phyloP scores from a whole-genome alignment of 2,113 vertebrate species.

The Neotragus pygmaeus region DNA sequence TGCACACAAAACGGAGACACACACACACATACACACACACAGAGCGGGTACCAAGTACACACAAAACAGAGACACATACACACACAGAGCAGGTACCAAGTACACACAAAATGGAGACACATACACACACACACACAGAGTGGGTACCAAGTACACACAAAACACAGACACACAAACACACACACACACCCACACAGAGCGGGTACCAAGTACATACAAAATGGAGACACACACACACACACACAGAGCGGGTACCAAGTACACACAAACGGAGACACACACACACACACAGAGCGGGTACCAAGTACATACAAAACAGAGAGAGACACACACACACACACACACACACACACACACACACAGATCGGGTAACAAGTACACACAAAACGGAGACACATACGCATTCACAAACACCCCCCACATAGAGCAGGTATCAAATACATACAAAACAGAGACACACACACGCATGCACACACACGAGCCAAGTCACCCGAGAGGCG shows the following conservation, averaged over 20 bases:
- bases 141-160: not conserved
- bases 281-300: not conserved
- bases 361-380: not conserved
- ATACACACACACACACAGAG: not conserved
- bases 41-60: too few species aligned
- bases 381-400: not conserved
- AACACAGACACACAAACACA: too few species aligned
- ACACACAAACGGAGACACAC: not conserved
- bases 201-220: not conserved
- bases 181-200: not conserved
- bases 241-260: not conserved
- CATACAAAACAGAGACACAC: not conserved
- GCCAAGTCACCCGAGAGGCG: not conserved
- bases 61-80: not conserved
- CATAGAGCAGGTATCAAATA: not conserved
- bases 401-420: too few species aligned
- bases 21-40: not conserved
- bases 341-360: not conserved
- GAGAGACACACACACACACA: not conserved
- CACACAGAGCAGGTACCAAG: not conserved
- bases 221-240: too few species aligned
- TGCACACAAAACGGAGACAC: not conserved
- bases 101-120: not conserved
- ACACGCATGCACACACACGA: not conserved
- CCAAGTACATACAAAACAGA: not conserved